Conservation (phyloP, 2,888 invertebrate species). For the Cephus runcator region DNA sequence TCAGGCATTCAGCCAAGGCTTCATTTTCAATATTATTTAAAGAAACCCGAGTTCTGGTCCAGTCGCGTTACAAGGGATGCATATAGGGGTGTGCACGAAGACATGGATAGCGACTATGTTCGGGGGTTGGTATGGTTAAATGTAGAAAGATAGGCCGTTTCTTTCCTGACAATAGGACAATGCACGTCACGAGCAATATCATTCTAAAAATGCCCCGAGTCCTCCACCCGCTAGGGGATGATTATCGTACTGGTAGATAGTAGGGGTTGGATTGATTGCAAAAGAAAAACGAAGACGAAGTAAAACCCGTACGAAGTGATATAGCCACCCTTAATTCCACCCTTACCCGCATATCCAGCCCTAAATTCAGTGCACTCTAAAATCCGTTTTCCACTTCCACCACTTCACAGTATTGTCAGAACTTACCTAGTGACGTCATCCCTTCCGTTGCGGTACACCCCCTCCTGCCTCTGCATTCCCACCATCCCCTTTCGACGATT, state of each 20-base stretch:
- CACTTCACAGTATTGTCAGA: neutral
- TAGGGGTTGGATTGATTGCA: neutral
- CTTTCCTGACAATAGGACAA: conserved; percentile 46
- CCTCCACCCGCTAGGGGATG: conserved; percentile 21
- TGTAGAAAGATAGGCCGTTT: conserved; percentile 26
- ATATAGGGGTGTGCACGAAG: neutral
- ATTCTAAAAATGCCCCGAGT: conserved; percentile 46
- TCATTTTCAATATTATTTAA: conserved; percentile 59
- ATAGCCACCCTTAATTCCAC: neutral
- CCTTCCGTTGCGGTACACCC: neutral
- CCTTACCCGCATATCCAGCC: neutral
- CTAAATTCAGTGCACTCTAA: neutral
- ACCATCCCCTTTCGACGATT: neutral
- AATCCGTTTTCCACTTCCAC: neutral
- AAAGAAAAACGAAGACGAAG: neutral
- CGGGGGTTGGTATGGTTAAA: conserved; percentile 30
- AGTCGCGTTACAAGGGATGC: neutral
- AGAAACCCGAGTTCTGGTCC: conserved; percentile 26
- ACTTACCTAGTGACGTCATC: neutral
- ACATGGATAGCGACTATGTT: neutral
- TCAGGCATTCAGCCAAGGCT: conserved; percentile 52
- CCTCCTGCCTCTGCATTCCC: neutral
- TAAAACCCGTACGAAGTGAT: neutral
- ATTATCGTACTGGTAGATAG: neutral
- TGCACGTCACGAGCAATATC: conserved; percentile 57